Percentiles rank a stretch among this genome's conserved stretches.
Conservation (phyloP, 2,888 invertebrate species). For the Drosophila robusta region DNA sequence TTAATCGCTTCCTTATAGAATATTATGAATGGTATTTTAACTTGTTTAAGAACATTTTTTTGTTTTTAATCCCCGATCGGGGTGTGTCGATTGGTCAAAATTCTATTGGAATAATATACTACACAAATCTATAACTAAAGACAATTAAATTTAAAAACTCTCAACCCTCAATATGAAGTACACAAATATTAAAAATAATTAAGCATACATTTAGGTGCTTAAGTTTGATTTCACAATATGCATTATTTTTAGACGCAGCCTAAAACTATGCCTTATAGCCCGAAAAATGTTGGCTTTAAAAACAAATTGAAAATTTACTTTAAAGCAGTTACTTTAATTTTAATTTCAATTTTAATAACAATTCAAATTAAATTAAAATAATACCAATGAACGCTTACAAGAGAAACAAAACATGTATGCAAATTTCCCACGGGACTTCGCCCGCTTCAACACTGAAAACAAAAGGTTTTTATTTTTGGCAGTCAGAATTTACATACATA, state of each 20-base stretch:
- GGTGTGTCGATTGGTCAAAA: constrained; percentile 17
- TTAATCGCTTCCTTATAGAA: constrained; percentile 61
- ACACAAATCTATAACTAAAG: too few species aligned
- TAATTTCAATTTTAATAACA: neutral
- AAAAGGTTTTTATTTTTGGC: constrained; percentile 52
- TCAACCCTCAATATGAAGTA: neutral
- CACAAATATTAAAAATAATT: neutral
- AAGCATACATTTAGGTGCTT: constrained; percentile 23
- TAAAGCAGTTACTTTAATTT: constrained; percentile 1
- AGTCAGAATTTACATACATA: constrained; percentile 24
- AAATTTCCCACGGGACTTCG: constrained; percentile 44
- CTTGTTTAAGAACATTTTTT: constrained; percentile 17
- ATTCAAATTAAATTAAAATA: neutral
- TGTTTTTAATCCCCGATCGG: neutral
- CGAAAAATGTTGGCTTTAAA: neutral
- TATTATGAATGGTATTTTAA: constrained; percentile 9
- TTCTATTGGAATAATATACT: too few species aligned
- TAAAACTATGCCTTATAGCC: constrained; percentile 29
- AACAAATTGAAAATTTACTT: neutral
- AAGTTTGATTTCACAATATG: neutral
- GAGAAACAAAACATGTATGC: constrained; percentile 50
- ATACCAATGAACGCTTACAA: constrained; percentile 9
- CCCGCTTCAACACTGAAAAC: constrained; percentile 5
- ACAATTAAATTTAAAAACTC: too few species aligned
- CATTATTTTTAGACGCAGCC: constrained; percentile 21